These are phyloP conservation scores for Bimastos eiseni DNA, from an alignment of 2,888 invertebrate genomes.

Conservation along the genomic window DNA sequence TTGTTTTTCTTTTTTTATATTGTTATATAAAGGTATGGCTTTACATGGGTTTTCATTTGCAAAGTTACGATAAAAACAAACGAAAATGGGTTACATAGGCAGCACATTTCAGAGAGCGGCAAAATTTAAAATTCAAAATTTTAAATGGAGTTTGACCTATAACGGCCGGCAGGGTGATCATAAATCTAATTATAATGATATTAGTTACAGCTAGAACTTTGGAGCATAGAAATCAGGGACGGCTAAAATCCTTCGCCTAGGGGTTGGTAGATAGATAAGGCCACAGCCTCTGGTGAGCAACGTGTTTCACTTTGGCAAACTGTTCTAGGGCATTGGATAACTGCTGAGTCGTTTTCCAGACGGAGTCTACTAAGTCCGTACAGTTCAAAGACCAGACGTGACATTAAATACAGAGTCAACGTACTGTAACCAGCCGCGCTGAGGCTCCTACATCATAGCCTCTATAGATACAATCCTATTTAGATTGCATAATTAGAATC, in stretches of 20 bases:
- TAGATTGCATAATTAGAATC: slow-evolving; percentile 5
- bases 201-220: no score
- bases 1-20: not conserved
- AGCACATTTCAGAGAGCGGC: no score
- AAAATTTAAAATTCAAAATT: no score
- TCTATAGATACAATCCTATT: not conserved
- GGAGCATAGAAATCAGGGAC: no score
- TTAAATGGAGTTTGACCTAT: no score
- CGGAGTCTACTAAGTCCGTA: not conserved
- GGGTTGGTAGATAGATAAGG: no score
- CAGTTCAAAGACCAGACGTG: not conserved
- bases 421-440: not conserved
- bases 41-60: not conserved
- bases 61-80: not conserved
- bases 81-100: not conserved
- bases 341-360: not conserved
- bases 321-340: no score
- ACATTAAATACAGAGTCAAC: not conserved
- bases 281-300: no score
- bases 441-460: not conserved
- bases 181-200: no score
- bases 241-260: no score
- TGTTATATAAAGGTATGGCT: not conserved
- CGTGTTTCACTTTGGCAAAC: no score
- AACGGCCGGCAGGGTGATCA: no score